Conservation (phyloP, 2,113 vertebrate species). For the Phoxinus phoxinus region DNA sequence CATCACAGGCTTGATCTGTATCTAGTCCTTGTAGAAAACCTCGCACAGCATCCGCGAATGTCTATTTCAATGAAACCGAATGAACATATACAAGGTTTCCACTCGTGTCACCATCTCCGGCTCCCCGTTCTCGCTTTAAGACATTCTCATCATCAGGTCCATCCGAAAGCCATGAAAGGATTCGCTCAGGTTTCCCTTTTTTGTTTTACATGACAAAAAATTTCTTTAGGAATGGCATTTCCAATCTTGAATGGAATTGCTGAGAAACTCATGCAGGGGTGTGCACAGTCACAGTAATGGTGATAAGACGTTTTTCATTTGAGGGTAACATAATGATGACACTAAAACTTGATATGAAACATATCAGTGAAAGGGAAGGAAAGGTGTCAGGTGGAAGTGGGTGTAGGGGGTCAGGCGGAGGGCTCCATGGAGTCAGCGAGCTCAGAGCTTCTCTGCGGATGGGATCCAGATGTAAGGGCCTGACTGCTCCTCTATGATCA, state of each 20-base stretch:
- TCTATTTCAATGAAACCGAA: constrained; percentile 73
- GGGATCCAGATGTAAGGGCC: constrained; percentile 99
- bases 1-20: constrained; percentile 74
- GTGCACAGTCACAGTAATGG: constrained; percentile 92
- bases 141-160: constrained; percentile 72
- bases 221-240: constrained; percentile 77
- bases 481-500: constrained; percentile 99
- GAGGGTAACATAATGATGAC: constrained; percentile 94
- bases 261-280: constrained; percentile 96
- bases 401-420: constrained; percentile 74
- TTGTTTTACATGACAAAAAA: constrained; percentile 72
- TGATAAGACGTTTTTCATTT: constrained; percentile 91
- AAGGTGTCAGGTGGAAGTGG: constrained; percentile 77
- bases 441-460: constrained; percentile 98
- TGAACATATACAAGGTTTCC: constrained; percentile 79
- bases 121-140: constrained; percentile 65
- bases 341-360: constrained; percentile 98
- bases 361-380: constrained; percentile 92
- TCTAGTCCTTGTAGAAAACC: constrained; percentile 74
- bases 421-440: constrained; percentile 70
- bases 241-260: constrained; percentile 86
- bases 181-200: constrained; percentile 68
- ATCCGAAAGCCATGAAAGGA: constrained; percentile 70
- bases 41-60: constrained; percentile 64
- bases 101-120: constrained; percentile 69